Conservation (phyloP, 1,140 invertebrate genomes). For the Ptiloglossa arizonensis region DNA sequence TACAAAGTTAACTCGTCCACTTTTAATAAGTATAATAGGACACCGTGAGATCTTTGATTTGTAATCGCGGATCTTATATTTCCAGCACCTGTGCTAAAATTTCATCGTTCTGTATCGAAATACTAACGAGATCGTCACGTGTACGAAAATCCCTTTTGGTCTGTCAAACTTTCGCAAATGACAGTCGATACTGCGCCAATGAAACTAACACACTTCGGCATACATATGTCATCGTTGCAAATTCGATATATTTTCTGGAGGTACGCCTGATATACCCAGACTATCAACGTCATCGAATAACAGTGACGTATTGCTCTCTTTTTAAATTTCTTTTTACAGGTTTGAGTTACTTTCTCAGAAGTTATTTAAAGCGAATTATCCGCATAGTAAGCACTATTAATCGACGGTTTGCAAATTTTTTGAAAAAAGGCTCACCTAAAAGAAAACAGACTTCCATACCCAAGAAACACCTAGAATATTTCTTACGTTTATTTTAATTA, state of each 20-base stretch:
- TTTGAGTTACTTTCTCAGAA: not conserved
- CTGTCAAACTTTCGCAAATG: slow-evolving; percentile 20
- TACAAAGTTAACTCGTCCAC: too few species aligned
- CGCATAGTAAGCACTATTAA: not conserved
- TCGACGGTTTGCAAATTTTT: too few species aligned
- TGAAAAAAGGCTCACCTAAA: too few species aligned
- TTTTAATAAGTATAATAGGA: too few species aligned
- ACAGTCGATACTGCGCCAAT: not conserved
- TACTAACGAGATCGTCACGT: not conserved
- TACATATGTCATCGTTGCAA: slow-evolving; percentile 14
- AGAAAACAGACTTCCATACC: too few species aligned
- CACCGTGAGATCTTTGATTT: too few species aligned
- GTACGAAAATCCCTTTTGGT: not conserved
- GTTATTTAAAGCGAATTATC: too few species aligned
- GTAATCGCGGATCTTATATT: too few species aligned
- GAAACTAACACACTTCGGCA: not conserved
- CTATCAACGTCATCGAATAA: slow-evolving; percentile 27
- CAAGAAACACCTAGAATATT: too few species aligned
- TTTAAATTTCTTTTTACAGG: not conserved
- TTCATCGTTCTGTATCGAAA: not conserved
- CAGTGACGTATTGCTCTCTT: not conserved
- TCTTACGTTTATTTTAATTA: too few species aligned
- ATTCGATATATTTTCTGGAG: slow-evolving; percentile 33
- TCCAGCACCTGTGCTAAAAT: too few species aligned
- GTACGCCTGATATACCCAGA: slow-evolving; percentile 4